Evolutionary conservation across 2,888 invertebrate genomes (phyloP), one percentile per base, ranked within the genome.

Genomic region (Ephialtes manifestator): DNA sequence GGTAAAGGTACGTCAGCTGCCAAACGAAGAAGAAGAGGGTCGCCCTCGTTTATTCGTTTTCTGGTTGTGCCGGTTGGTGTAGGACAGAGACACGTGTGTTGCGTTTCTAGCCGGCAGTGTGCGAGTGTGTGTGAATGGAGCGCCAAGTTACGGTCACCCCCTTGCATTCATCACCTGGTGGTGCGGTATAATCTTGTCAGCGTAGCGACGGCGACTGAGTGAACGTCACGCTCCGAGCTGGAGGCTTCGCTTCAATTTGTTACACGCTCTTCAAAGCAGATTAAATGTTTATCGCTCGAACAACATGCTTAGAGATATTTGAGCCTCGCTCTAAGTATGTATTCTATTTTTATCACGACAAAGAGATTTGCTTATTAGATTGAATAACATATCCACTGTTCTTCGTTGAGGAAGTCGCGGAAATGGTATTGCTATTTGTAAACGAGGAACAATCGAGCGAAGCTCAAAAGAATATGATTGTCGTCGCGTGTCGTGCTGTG

Each of bases 401-500:
- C 5, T 39, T 39, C 39, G 10, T 10, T 10, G 39, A 8, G 39
- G 39, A 39, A 39, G 10, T 35, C 53, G 13, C 71, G 53, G 53
- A 39, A 53, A 31, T 35, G 53, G 53, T 13, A 53, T 13, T 20
- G 53, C 39, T 46, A 28, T 46, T 65, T 39, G 24, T 39, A 39
- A 67, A 70, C 58, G 46, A 24, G 55, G 43, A 72, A 63, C 72
- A 80, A 80, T 65, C 67, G 78, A 71, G 24, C 39, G 58, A 55
- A 74, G 48, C 60, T 28, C 35, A 4, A 70, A 63, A 46, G 60
- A 83, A 15, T 13, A 58, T 28, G 58, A 74, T 70, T 58, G 63
- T 78, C 39, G 71, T 85, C 78, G 79, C 81, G 75, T 82, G 75
- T 58, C 55, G 39, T 35, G 3, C 39, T 5, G 13, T 39, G 55